Evolutionary conservation across 2,888 invertebrate species (phyloP), one percentile per base, ranked within the genome.

Genomic region (Apamea monoglypha): DNA sequence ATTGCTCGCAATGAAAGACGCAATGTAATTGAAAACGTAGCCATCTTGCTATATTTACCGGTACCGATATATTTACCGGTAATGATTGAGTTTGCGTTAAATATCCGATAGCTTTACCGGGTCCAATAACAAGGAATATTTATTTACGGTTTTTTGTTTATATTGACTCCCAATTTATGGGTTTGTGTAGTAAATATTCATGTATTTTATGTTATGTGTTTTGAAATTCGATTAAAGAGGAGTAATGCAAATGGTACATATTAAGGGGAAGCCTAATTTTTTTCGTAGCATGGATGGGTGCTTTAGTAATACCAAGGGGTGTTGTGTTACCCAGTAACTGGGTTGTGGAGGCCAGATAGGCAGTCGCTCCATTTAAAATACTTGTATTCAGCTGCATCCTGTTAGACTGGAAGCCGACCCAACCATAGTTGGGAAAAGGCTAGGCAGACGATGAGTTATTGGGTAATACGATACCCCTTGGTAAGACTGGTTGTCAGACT

Each of bases 11-110:
- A 87, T 87, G 83, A 89, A 86, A 89, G 74, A 66, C 80, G 71
- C 80, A 79, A 76, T 81, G 81, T 84, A 87, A 86, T 86, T 81
- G 88, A 86, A 88, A 88, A 68, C 68, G 64, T 67, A 63, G 71
- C 61, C 76, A 85, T 89, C 80, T 79, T 78, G 50, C 56, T 66
- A 68, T 89, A 80, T 87, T 88, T 87, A 82, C 83, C n/a, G 80
- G 47, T 77, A 77, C 18, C 32, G 59, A 67, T 67, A 78, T 78
- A 78, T 78, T 78, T 78, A 83, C 80, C 72, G 80, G 72, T 82
- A 74, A 73, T 86, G 86, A 89, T 89, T 89, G 88, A 80, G 80
- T 89, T 89, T 89, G 64, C 76, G 74, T 82, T 84, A 77, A 87
- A 90, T 87, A 88, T 86, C 81, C 63, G 90, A 90, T 87, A 84